Conservation (phyloP, 2,113 vertebrate genomes). For the Colinus virginianus region DNA sequence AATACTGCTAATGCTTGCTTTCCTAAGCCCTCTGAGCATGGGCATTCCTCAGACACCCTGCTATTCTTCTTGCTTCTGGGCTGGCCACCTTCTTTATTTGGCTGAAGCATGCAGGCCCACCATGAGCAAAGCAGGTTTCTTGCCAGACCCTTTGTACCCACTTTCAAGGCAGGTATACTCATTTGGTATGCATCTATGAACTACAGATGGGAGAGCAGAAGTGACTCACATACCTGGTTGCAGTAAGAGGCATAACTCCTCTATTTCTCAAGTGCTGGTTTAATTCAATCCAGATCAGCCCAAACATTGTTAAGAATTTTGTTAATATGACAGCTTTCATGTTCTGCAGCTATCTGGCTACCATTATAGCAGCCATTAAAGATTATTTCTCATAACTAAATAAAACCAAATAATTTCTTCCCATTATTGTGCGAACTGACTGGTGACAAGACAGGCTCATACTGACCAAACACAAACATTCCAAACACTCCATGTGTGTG, state of each 20-base stretch:
- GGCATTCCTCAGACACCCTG: neutral
- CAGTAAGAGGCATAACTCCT: fast-evolving
- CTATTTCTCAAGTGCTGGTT: neutral
- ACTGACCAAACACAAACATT: neutral
- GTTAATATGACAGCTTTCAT: neutral
- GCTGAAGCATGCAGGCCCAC: neutral
- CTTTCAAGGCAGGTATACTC: neutral
- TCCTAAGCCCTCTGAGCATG: neutral
- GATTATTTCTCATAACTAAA: neutral
- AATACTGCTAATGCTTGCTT: neutral
- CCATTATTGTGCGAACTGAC: neutral
- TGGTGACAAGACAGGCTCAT: neutral
- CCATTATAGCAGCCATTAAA: neutral
- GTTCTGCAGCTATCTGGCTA: neutral
- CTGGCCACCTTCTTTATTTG: neutral
- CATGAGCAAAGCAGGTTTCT: neutral
- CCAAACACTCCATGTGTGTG: neutral
- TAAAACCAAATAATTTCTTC: neutral
- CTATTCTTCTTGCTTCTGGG: neutral
- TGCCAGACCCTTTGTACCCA: neutral
- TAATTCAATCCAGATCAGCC: neutral
- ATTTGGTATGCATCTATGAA: neutral
- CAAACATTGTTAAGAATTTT: neutral
- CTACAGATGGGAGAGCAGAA: neutral
- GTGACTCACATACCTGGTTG: neutral